Percentiles rank a stretch among this genome's conserved stretches.
These are phyloP conservation scores for Centroberyx gerrardi DNA, from an alignment of 2,797 vertebrate species.

Conservation along the genomic window DNA sequence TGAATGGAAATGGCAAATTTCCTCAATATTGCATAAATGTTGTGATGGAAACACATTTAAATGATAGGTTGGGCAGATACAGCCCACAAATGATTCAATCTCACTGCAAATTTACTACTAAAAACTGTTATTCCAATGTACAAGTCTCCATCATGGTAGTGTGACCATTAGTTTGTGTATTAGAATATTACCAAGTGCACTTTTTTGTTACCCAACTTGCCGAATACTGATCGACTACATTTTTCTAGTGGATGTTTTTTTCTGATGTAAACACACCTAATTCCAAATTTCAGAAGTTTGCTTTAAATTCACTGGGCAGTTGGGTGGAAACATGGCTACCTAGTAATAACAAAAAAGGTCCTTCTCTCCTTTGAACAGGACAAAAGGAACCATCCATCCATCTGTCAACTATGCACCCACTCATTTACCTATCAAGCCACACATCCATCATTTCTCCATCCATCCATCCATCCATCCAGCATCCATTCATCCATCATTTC, in stretches of 20 bases:
- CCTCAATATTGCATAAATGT: constrained; percentile 5
- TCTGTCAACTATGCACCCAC: too few relatives aligned
- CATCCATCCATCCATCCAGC: neutral
- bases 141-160: too few relatives aligned
- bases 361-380: neutral
- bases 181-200: too few relatives aligned
- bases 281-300: neutral
- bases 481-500: neutral
- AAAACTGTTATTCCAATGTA: too few relatives aligned
- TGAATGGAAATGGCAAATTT: neutral
- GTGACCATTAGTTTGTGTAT: too few relatives aligned
- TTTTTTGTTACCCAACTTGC: too few relatives aligned
- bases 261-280: neutral
- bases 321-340: neutral
- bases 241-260: too few relatives aligned
- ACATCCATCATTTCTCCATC: neutral
- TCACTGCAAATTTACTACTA: too few relatives aligned
- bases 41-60: neutral
- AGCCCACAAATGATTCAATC: neutral
- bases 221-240: too few relatives aligned
- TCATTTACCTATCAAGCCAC: too few relatives aligned
- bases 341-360: too few relatives aligned
- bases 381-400: neutral
- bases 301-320: neutral
- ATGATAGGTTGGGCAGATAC: constrained; percentile 3